These are phyloP conservation scores for Morone chrysops DNA, from an alignment of 2,113 vertebrate species.

Conservation along the genomic window DNA sequence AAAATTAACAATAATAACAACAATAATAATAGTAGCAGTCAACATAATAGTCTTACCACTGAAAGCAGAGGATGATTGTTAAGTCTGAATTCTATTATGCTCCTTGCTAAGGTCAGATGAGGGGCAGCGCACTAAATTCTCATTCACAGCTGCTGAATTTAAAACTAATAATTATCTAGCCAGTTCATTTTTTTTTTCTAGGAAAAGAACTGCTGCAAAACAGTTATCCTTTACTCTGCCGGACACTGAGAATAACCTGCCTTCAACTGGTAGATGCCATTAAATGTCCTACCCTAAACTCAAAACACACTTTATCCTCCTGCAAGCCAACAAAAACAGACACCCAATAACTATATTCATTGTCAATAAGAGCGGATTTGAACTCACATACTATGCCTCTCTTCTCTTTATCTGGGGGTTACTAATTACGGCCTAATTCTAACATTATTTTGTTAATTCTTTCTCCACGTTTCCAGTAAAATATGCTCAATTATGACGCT, in stretches of 20 bases:
- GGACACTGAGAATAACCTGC: conserved; percentile 23
- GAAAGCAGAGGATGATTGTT: conserved; percentile 76
- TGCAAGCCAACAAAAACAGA: conserved; percentile 13
- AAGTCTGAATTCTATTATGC: conserved; percentile 80
- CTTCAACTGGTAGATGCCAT: conserved; percentile 3
- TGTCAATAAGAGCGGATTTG: conserved; percentile 35
- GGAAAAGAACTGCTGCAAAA: conserved; percentile 65
- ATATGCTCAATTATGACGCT: conserved; percentile 43
- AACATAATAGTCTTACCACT: conserved; percentile 75
- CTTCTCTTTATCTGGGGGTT: conserved; percentile 28
- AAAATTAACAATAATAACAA: conserved; percentile 81
- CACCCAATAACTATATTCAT: neutral
- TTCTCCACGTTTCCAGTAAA: conserved; percentile 32
- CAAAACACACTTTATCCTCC: conserved; percentile 7
- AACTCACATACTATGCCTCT: conserved; percentile 21
- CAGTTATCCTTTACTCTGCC: conserved; percentile 51
- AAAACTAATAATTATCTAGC: neutral
- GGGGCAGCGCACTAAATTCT: conserved; percentile 16
- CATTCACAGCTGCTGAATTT: conserved; percentile 11
- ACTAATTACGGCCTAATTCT: conserved; percentile 32
- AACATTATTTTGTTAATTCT: conserved; percentile 28
- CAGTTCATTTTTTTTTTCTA: conserved; percentile 19
- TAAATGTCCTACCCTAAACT: conserved; percentile 10
- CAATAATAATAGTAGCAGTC: conserved; percentile 75
- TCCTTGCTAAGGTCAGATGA: conserved; percentile 50